A percentile compares a stretch with the other conserved stretches of the same genome.
Evolutionary conservation across 2,888 invertebrate species (phyloP).

Genomic region (Eilema sororculum): DNA sequence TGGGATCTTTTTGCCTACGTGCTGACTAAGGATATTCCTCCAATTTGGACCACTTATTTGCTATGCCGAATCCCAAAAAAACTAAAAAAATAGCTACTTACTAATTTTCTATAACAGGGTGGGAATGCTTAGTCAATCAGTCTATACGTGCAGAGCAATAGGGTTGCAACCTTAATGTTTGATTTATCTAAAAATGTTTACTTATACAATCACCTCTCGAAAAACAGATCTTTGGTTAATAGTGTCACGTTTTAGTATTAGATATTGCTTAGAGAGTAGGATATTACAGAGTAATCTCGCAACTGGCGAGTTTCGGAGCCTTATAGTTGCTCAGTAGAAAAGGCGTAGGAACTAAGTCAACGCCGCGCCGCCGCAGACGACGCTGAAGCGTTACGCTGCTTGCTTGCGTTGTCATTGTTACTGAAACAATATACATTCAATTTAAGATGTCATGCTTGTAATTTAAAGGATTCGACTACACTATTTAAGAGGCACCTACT

Average conservation of each 20-base stretch:
- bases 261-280: slow-evolving; percentile 59
- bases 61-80: background rate
- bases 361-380: slow-evolving; percentile 65
- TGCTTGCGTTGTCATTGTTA: slow-evolving; percentile 55
- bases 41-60: background rate
- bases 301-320: slow-evolving; percentile 63
- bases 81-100: background rate
- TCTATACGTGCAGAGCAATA: slow-evolving; percentile 3
- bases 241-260: slow-evolving; percentile 2
- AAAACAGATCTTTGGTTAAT: slow-evolving; percentile 9
- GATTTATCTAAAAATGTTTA: background rate
- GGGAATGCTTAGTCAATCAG: background rate
- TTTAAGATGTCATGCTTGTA: background rate
- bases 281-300: slow-evolving; percentile 73
- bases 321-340: slow-evolving; percentile 84
- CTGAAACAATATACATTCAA: slow-evolving; percentile 42
- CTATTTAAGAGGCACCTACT: too few species aligned
- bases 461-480: too few species aligned
- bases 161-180: background rate
- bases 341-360: slow-evolving; percentile 83
- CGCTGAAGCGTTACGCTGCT: slow-evolving; percentile 66
- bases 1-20: too few species aligned
- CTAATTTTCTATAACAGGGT: background rate
- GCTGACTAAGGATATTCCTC: background rate
- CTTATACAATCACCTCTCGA: slow-evolving; percentile 3